Percentiles rank a stretch among this genome's conserved stretches.
phyloP scores from a whole-genome alignment of 2,797 vertebrate species.

The Acanthurus tractus region DNA sequence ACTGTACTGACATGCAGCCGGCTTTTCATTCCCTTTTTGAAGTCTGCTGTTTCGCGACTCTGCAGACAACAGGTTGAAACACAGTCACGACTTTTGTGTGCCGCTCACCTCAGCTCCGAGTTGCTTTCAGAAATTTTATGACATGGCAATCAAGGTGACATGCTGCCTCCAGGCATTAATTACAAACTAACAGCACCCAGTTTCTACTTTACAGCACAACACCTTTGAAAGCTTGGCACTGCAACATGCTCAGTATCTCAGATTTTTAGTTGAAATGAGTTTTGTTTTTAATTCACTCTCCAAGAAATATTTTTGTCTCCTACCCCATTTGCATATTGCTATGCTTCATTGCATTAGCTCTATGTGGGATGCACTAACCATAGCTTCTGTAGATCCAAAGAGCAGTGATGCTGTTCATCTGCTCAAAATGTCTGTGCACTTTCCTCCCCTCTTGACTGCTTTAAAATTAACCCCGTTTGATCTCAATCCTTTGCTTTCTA shows the following conservation, averaged over 20 bases:
- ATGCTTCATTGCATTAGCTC: constrained; percentile 48
- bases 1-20: constrained; percentile 50
- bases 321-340: constrained; percentile 55
- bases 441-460: constrained; percentile 37
- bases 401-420: constrained; percentile 48
- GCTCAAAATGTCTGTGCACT: constrained; percentile 50
- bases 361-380: constrained; percentile 44
- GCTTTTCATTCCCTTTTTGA: constrained; percentile 37
- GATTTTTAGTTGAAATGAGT: not conserved
- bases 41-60: constrained; percentile 18
- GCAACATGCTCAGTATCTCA: constrained; percentile 30
- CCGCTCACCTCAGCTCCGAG: constrained; percentile 35
- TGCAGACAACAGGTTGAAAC: constrained; percentile 19
- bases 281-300: constrained; percentile 17
- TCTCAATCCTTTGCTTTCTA: constrained; percentile 42
- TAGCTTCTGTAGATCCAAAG: constrained; percentile 41
- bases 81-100: constrained; percentile 19
- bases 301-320: constrained; percentile 12
- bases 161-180: constrained; percentile 63
- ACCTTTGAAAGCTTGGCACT: constrained; percentile 52
- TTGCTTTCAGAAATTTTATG: constrained; percentile 52
- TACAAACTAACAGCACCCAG: constrained; percentile 47
- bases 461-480: constrained; percentile 68
- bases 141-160: constrained; percentile 57
- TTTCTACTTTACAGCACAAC: constrained; percentile 28